Evolutionary conservation across 2,113 vertebrate species (phyloP), one percentile per base, ranked within the genome.

Genomic region (Pollachius pollachius): DNA sequence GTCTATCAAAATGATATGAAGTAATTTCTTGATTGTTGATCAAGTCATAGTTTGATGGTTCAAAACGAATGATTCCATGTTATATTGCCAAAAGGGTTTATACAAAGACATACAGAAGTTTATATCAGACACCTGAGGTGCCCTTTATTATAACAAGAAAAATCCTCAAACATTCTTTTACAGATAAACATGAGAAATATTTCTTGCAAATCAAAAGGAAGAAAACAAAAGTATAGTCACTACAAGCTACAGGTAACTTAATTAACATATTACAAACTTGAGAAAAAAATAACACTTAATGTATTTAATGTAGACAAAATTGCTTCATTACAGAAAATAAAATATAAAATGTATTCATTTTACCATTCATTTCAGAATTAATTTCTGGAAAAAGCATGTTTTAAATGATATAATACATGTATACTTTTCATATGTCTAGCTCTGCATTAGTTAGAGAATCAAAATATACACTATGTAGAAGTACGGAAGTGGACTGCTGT

Each of bases 91-190:
- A 48, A 48, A 12, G 41, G 41, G 4, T 68, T 89, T 76, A 91
- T 92, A 87, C 80, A 76, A 83, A 84, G 87, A 91, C 82, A 79
- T 61, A 54, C 41, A 48, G 41, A 48, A 13, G 12, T 48, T 48
- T 48, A 13, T 48, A 9, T 48, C 41, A 48, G 41, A 8, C 41
- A 48, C 41, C 41, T 48, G 71, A 73, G 60, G 90, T 89, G 92
- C 87, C 82, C 68, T 94, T 95, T 96, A 97, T 98, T 97, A 83
- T 87, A 74, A 73, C 75, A 87, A 87, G 75, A 82, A 91, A 88
- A 72, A 75, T 81, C 81, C 84, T 87, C 89, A 93, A 72, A 77
- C 15, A 62, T 21, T 12, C 17, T 57, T 57, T 3, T 57, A 84
- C 88, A 90, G 72, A 77, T 75, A 87, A 86, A 86, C 77, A 88